Base-by-base conservation (phyloP, 2,888 invertebrate species). In the Ceratothoa steindachneri region DNA sequence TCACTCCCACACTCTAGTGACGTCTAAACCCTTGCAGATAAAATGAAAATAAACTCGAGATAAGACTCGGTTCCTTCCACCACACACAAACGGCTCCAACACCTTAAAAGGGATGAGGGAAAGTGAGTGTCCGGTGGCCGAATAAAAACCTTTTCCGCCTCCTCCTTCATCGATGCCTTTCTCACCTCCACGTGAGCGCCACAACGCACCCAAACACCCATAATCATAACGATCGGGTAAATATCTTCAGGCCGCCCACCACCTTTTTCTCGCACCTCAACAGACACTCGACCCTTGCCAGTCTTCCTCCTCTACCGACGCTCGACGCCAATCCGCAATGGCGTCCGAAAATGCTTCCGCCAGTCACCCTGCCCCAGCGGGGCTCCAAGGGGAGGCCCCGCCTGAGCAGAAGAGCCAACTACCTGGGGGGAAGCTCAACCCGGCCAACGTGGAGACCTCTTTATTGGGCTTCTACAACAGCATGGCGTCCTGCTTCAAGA, bases 381-480 rank as follows among this genome's bases (percentile, higher is more conserved):
- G n/a, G n/a, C 19, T 3, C 2, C 60, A 60, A 60, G 15, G 41
- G 5, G 15, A 5, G 7, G 41, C 41, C 5, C 22, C 60, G 60
- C 19, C 60, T 9, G 22, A 2, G 12, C 69, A 1, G 2, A 51
- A 19, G 12, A 51, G 22, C 1, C 19, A 69, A 15, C n/a, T 31
- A 41, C 30, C 68, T 19, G 9, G 19, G 19, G 29, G 3, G 1
- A 67, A 30, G 29, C 71, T 73, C 70, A 77, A 73, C 22, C 76
- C 73, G 7, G 66, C 72, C 68, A 75, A 75, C 31, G 69, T 73
- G 53, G 69, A 74, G 51, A 60, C 74, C 1, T 67, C 70, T 24
- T 71, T 77, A 55, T 66, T 67, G 30, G 77, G 77, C 22, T 77
- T 77, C 72, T 77, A 77, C 72, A 77, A 77, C 72, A 74, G 74